Base-by-base conservation (phyloP, 2,113 vertebrate genomes). In the Chamaea fasciata region DNA sequence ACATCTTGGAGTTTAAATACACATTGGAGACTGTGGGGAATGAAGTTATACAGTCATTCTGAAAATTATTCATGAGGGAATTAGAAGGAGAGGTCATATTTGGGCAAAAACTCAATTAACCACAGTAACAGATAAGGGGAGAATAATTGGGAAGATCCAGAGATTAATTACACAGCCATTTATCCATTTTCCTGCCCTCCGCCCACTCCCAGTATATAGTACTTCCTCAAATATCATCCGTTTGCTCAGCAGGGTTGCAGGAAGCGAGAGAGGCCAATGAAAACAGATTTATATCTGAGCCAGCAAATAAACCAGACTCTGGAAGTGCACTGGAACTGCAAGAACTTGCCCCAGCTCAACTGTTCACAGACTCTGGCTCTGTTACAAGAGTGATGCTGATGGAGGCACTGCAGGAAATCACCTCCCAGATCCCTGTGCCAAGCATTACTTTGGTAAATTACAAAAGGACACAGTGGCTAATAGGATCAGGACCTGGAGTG, bases 391-490 rank as follows among this genome's bases (percentile, higher is more conserved):
- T 0, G 64, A 87, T 89, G 90, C 89, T 59, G 76, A 35, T 28
- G 74, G 63, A 95, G 71, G 64, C 70, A 44, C 12, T 0, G 62
- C 75, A 77, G 75, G 84, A 94, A 91, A 93, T 86, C 81, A n/a
- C 81, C 91, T 85, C 79, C 73, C 5, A 1, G 6, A 12, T 44
- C 74, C 80, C 74, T 2, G 4, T 1, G 0, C 46, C 6, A 39
- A 39, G 63, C 84, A 57, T 79, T 56, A 31, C 90, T 95, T 94
- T 80, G 62, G 78, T 93, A 94, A 95, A 97, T 95, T 88, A 95
- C 67, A 19, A 80, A 79, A 95, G 92, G 84, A 95, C 95, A 94
- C 81, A 42, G 73, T 81, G 86, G 86, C 95, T 95, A 95, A 96
- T 92, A 96, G 89, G 92, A 94, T 95, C 94, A 86, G 74, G 94